These are phyloP conservation scores for Trochalopteron elliotii DNA, from an alignment of 2,113 vertebrate genomes.

Conservation along the genomic window DNA sequence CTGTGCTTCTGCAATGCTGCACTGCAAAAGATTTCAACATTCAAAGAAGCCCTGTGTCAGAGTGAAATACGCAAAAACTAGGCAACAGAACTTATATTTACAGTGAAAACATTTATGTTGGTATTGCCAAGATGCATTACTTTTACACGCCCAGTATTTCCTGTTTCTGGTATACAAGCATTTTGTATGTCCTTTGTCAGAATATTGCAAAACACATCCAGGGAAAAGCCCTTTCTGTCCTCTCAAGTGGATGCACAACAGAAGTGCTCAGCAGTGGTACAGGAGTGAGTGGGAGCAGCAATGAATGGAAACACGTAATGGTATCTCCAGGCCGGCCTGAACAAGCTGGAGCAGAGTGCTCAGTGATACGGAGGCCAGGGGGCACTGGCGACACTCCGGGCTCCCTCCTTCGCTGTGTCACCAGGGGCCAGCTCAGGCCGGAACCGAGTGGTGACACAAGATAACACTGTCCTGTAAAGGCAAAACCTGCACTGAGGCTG, in stretches of 20 bases:
- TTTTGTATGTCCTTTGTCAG: neutral
- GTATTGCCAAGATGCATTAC: neutral
- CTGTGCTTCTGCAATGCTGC: neutral
- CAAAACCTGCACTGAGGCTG: neutral
- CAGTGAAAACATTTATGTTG: neutral
- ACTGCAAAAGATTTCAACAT: neutral
- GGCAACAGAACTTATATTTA: neutral
- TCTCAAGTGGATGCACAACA: neutral
- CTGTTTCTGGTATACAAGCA: neutral
- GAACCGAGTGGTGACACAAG: neutral
- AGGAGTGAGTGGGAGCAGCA: neutral
- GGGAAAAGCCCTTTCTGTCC: neutral
- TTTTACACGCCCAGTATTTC: neutral
- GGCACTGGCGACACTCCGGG: neutral
- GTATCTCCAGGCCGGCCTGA: constrained; percentile 1
- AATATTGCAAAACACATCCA: neutral
- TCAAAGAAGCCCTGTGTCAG: neutral
- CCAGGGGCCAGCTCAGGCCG: neutral
- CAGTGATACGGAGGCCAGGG: neutral
- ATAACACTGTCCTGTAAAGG: neutral
- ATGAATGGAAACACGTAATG: constrained; percentile 15
- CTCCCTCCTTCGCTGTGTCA: neutral
- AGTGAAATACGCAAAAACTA: neutral
- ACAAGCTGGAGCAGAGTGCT: neutral
- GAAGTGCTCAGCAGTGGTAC: neutral